These are phyloP conservation scores for Conus ventricosus DNA, from an alignment of 1,140 invertebrate species.

Conservation along the genomic window DNA sequence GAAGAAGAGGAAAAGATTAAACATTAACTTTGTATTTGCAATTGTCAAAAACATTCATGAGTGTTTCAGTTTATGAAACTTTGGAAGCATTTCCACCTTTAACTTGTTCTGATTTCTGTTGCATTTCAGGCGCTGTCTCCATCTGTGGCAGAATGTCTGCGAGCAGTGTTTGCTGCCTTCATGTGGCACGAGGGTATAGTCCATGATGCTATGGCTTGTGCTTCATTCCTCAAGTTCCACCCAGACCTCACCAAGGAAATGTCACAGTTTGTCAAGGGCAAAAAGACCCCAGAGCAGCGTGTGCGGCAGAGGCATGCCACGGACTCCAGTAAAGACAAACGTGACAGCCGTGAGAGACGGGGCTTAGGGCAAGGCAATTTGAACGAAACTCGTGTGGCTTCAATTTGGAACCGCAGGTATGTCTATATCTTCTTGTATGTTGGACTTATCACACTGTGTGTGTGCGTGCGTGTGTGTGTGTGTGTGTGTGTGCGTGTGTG, in stretches of 20 bases:
- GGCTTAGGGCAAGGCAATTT: constrained; percentile 53
- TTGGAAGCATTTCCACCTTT: no score
- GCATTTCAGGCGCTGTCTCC: constrained; percentile 86
- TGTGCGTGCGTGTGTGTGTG: no score
- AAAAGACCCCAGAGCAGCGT: constrained; percentile 46
- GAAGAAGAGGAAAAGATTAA: no score
- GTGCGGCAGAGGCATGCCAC: constrained; percentile 65
- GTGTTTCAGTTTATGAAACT: no score
- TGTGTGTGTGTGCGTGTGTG: no score
- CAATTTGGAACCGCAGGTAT: constrained; percentile 60
- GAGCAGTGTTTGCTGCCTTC: constrained; percentile 95
- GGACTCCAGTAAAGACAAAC: constrained; percentile 69
- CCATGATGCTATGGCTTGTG: constrained; percentile 97
- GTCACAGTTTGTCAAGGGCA: constrained; percentile 63
- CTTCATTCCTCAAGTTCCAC: constrained; percentile 96
- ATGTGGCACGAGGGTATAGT: constrained; percentile 98
- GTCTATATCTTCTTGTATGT: neutral
- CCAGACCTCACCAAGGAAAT: constrained; percentile 81
- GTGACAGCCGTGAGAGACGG: constrained; percentile 39
- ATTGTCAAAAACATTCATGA: no score
- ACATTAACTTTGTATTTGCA: no score
- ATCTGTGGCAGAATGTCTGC: constrained; percentile 92
- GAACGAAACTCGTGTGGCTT: constrained; percentile 68
- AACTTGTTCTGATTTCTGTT: no score
- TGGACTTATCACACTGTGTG: neutral